Base-by-base conservation (phyloP, 2,888 invertebrate genomes). In the Hirtodrosophila confusa region DNA sequence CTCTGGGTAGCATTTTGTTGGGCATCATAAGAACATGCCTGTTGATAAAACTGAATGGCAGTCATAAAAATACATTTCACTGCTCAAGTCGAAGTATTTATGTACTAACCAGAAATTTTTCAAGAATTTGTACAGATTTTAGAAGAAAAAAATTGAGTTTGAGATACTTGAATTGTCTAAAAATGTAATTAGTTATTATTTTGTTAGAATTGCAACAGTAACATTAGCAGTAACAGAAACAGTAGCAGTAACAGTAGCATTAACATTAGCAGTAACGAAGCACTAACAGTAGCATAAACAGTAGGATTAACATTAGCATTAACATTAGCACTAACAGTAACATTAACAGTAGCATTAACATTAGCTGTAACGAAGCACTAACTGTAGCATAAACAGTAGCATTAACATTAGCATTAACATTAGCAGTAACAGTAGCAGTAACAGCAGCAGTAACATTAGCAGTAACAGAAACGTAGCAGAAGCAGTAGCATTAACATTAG, bases 41-140 rank as follows among this genome's bases (percentile, higher is more conserved):
- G 72, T 76, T 76, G 74, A 74, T 74, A 76, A 74, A 62, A 43
- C 57, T 57, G 61, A 66, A 58, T 72, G 72, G 12, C 31, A 55
- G 50, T 53, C 72, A 57, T 71, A 62, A 71, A 71, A 60, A 54
- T 27, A 31, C 40, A 48, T n/a, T n/a, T 1, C 17, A 24, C 5
- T 1, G 2, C 9, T 5, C 39, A 48, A 44, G 27, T 4, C 76
- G 73, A 54, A 40, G 23, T 3, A 2, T 7, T 29, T n/a, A 66
- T 66, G 41, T 61, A 11, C 73, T 72, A 3, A 31, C 36, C 3
- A 9, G 8, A 4, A 29, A 8, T 3, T 31, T 31, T 8, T 1
- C 1, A 31, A 31, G 9, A 31, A 31, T 31, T 7, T 31, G 0
- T 31, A 31, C 31, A 31, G 7, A 31, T 8, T 31, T 31, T 27